Percentiles rank a stretch among this genome's conserved stretches.
phyloP scores from a whole-genome alignment of 2,888 invertebrate genomes.

The Arctia plantaginis region DNA sequence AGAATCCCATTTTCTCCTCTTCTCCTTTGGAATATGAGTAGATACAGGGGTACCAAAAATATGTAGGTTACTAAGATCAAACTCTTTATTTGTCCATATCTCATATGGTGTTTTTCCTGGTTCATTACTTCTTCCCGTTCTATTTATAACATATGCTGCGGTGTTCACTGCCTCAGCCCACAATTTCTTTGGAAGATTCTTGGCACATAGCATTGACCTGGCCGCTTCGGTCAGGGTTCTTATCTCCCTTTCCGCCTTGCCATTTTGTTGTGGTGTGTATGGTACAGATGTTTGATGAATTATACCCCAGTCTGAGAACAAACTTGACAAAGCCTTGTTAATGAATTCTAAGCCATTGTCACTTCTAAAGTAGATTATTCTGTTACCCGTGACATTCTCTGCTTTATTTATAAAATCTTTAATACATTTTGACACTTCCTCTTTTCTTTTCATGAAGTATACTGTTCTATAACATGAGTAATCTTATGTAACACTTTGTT shows the following conservation, averaged over 20 bases:
- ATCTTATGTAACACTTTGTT: conserved; percentile 42
- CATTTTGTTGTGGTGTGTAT: conserved; percentile 19
- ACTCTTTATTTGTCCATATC: conserved; percentile 20
- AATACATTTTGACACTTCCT: conserved; percentile 7
- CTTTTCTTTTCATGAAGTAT: conserved; percentile 2
- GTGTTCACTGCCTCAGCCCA: conserved; percentile 25
- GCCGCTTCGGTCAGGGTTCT: conserved; percentile 22
- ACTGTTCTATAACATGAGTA: conserved; percentile 19
- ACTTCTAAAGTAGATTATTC: conserved; percentile 7
- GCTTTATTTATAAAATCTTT: conserved; percentile 2
- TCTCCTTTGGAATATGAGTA: conserved; percentile 29
- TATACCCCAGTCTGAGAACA: too few relatives aligned
- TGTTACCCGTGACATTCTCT: conserved; percentile 23
- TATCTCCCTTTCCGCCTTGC: conserved; percentile 14
- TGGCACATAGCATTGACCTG: conserved; percentile 22
- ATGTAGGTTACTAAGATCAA: conserved; percentile 18
- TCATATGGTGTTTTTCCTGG: conserved; percentile 28
- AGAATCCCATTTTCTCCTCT: conserved; percentile 41
- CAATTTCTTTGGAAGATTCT: conserved; percentile 1
- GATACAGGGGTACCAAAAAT: conserved; percentile 3
- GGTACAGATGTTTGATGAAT: conserved; percentile 22
- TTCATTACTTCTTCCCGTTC: conserved; percentile 13
- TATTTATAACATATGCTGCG: conserved; percentile 20
- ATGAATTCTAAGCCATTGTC: conserved; percentile 23
- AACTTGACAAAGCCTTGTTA: conserved; percentile 12